phyloP scores from a whole-genome alignment of 1,140 invertebrate genomes.

The Hyposmocoma kahamanoa region DNA sequence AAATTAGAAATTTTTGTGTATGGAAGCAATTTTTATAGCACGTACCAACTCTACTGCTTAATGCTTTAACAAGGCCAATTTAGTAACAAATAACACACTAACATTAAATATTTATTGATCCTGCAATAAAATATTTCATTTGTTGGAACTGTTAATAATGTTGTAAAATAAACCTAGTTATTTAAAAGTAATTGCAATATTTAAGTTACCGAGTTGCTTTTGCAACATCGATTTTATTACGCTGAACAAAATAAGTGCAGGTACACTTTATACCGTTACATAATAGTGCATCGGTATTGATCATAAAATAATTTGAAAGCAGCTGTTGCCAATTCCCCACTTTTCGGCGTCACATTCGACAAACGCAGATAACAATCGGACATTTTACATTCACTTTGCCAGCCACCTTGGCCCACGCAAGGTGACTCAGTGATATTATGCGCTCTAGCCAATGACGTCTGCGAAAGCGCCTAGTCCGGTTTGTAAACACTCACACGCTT shows the following conservation, averaged over 20 bases:
- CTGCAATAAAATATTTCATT: too few species aligned
- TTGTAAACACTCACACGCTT: conserved; percentile 19
- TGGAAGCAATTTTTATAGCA: too few species aligned
- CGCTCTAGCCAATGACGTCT: conserved; percentile 56
- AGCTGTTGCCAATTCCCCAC: not conserved
- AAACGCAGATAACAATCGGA: conserved; percentile 36
- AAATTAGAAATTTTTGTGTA: too few species aligned
- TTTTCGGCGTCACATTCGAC: conserved; percentile 23
- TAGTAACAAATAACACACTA: too few species aligned
- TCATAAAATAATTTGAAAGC: conserved; percentile 7
- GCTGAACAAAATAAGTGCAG: too few species aligned
- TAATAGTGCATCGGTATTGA: not conserved
- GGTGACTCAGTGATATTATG: conserved; percentile 67
- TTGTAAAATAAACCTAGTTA: not conserved
- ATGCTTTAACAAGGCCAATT: too few species aligned
- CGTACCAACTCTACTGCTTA: too few species aligned
- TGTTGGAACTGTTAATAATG: too few species aligned
- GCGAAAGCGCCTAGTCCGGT: conserved; percentile 61
- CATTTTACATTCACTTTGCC: conserved; percentile 61
- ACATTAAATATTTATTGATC: too few species aligned
- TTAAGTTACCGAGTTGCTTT: too few species aligned
- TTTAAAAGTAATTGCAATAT: not conserved
- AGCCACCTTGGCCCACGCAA: conserved; percentile 63
- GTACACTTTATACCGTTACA: too few species aligned
- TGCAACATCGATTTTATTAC: too few species aligned